phyloP scores from a whole-genome alignment of 2,113 vertebrate genomes.

The Dunckerocampus dactyliophorus region DNA sequence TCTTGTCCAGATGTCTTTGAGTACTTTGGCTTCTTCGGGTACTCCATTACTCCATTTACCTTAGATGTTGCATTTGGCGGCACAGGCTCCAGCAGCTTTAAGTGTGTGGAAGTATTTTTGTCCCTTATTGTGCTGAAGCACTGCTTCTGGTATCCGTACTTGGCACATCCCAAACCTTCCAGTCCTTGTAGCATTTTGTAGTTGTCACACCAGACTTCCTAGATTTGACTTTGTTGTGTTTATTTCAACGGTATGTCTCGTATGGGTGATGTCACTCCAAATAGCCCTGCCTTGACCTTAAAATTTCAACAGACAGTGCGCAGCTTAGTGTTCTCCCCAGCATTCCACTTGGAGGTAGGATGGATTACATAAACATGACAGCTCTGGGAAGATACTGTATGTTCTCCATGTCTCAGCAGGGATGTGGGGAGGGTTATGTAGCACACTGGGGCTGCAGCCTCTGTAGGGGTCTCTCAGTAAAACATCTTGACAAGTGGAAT shows the following conservation, averaged over 20 bases:
- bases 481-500: conserved; percentile 51
- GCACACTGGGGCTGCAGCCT: conserved; percentile 35
- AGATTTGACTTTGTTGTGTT: conserved; percentile 12
- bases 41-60: too few relatives aligned
- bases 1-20: too few relatives aligned
- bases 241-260: conserved; percentile 36
- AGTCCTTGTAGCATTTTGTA: conserved; percentile 15
- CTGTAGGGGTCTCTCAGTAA: conserved; percentile 47
- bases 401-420: not conserved
- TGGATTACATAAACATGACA: conserved; percentile 6
- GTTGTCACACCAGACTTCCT: conserved; percentile 29
- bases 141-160: conserved; percentile 10
- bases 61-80: too few relatives aligned
- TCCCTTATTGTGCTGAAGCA: conserved; percentile 4
- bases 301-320: conserved; percentile 14
- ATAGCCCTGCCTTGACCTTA: conserved; percentile 41
- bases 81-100: not conserved
- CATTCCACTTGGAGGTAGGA: conserved; percentile 18
- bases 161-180: conserved; percentile 4
- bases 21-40: too few relatives aligned
- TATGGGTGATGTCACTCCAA: conserved; percentile 29
- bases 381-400: not conserved
- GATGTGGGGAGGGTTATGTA: conserved; percentile 1
- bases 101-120: conserved; percentile 23
- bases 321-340: conserved; percentile 19